phyloP scores from a whole-genome alignment of 2,113 vertebrate genomes.

The Acanthochromis polyacanthus region DNA sequence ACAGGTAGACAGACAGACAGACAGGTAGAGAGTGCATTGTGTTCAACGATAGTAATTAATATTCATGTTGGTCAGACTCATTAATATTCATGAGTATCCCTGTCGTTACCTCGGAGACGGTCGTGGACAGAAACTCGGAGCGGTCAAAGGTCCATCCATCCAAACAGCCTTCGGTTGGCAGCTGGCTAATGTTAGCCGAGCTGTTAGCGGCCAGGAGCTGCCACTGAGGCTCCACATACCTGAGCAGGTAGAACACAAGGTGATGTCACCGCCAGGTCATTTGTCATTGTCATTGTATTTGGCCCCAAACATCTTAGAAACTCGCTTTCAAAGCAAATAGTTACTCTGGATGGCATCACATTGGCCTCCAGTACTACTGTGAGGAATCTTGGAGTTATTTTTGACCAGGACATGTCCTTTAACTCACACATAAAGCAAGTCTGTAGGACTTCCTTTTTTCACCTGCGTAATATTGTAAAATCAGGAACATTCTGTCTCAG shows the following conservation, averaged over 20 bases:
- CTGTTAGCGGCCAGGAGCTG: constrained; percentile 43
- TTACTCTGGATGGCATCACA: too few species aligned
- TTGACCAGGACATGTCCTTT: too few species aligned
- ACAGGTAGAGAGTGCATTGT: not conserved
- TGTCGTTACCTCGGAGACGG: constrained; percentile 87
- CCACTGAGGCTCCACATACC: constrained; percentile 76
- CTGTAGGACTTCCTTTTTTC: too few species aligned
- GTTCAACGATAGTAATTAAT: too few species aligned
- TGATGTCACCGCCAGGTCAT: not conserved
- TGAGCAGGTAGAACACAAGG: constrained; percentile 33
- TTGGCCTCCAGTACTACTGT: too few species aligned
- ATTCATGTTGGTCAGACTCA: not conserved
- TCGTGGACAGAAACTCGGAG: constrained; percentile 85
- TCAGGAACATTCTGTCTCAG: too few species aligned
- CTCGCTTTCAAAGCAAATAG: too few species aligned
- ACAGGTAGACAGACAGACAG: constrained; percentile 5
- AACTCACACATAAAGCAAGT: too few species aligned
- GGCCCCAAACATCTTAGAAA: too few species aligned
- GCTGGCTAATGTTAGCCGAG: constrained; percentile 56
- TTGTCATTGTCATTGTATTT: too few species aligned
- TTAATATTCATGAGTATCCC: not conserved
- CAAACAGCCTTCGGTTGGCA: constrained; percentile 78
- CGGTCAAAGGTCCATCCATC: constrained; percentile 89
- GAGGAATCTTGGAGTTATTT: too few species aligned
- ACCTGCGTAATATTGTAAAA: too few species aligned